phyloP scores from a whole-genome alignment of 2,797 vertebrate genomes.

The Lagorchestes hirsutus region DNA sequence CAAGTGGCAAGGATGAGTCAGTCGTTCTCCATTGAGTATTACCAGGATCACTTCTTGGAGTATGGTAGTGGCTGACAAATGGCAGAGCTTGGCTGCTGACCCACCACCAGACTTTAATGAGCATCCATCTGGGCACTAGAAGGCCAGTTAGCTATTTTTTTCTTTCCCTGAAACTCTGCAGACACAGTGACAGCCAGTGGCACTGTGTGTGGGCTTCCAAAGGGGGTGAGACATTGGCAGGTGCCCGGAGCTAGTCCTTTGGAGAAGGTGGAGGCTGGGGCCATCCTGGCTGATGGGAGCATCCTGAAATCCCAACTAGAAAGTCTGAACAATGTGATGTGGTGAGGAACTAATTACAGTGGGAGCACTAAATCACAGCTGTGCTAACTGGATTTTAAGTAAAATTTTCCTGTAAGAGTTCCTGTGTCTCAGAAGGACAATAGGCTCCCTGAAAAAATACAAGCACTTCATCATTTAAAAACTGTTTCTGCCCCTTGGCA shows the following conservation, averaged over 20 bases:
- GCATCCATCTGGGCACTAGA: not conserved
- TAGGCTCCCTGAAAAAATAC: not conserved
- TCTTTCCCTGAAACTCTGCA: not conserved
- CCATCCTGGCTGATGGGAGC: not conserved
- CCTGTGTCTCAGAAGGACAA: slow-evolving; percentile 35
- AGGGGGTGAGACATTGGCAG: not conserved
- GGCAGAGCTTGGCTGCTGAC: not conserved
- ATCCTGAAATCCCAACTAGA: not conserved
- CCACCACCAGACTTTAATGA: not conserved
- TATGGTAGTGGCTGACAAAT: not conserved
- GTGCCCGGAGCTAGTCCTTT: too few relatives aligned
- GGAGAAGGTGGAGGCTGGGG: not conserved
- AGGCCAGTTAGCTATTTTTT: not conserved
- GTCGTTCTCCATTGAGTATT: not conserved
- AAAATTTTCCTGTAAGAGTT: slow-evolving; percentile 23
- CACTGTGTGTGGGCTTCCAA: not conserved
- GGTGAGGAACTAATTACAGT: not conserved
- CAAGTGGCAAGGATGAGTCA: not conserved
- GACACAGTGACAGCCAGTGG: not conserved
- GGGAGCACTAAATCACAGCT: not conserved
- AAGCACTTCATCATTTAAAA: slow-evolving; percentile 10
- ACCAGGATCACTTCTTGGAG: not conserved
- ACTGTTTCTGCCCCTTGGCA: not conserved
- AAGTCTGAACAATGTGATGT: not conserved
- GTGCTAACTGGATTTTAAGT: not conserved